Evolutionary conservation across 2,888 invertebrate species (phyloP), one percentile per base, ranked within the genome.

Genomic region (Lithophane ornitopus): DNA sequence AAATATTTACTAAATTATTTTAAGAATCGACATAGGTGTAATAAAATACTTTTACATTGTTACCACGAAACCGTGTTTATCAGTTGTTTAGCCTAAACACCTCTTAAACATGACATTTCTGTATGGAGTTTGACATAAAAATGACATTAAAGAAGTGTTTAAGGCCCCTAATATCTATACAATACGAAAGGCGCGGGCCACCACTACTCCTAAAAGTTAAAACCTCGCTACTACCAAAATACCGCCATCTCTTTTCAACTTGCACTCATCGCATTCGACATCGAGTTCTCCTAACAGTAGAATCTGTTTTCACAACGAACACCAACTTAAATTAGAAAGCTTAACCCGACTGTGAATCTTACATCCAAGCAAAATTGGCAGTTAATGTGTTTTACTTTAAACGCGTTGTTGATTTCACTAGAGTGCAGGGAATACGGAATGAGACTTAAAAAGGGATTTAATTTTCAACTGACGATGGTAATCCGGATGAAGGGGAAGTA

Each of bases 301-400:
- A 94, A 94, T 95, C 94, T 95, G 94, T 94, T 94, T 95, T 94
- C 94, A 89, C 92, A 93, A 93, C 91, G 93, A 93, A 92, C 92
- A 91, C 94, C 90, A 95, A 95, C 93, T 95, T 95, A 94, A 95
- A 95, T 95, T 95, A 95, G 94, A 94, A 94, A 94, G 93, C 94
- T 94, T 93, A 93, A 91, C 92, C 92, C 93, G 83, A 88, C 91
- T 88, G 90, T 87, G 90, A 88, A 91, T 93, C 93, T 92, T 89
- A 91, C 91, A 92, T 91, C 90, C 89, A 88, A 90, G 89, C 90
- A 86, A 88, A 91, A 94, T 93, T 92, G 92, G 89, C 91, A 90
- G 91, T 91, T 91, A 92, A 90, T 91, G 91, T 92, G 86, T 87
- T 90, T 88, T 87, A 88, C 88, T 90, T 91, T 84, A 88, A 87